phyloP scores from a whole-genome alignment of 2,113 vertebrate species.

The Nerophis ophidion region DNA sequence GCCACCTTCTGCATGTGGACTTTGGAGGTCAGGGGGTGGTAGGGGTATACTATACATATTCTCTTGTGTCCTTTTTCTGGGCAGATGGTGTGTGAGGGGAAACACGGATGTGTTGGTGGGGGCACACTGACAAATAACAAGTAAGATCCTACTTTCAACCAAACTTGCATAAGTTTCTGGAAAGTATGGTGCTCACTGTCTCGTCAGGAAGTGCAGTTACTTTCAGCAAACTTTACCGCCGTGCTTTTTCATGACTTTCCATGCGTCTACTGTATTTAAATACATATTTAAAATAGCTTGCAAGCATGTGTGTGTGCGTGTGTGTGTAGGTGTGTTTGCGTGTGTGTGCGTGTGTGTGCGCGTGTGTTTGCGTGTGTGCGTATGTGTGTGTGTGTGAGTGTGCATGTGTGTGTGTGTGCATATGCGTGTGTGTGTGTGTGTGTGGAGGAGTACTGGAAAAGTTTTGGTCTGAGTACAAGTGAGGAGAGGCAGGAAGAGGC shows the following conservation, averaged over 20 bases:
- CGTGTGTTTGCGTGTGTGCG: background rate
- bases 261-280: background rate
- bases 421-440: too few species aligned
- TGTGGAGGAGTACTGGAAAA: slow-evolving; percentile 42
- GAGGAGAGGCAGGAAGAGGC: slow-evolving; percentile 70
- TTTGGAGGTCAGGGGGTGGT: slow-evolving; percentile 26
- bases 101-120: slow-evolving; percentile 47
- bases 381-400: slow-evolving; percentile 12
- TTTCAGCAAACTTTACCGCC: slow-evolving; percentile 5
- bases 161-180: slow-evolving; percentile 43
- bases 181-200: slow-evolving; percentile 43
- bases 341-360: slow-evolving; percentile 7
- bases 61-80: slow-evolving; percentile 52
- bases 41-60: slow-evolving; percentile 20
- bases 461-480: slow-evolving; percentile 44
- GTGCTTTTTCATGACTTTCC: background rate
- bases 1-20: slow-evolving; percentile 44
- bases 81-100: slow-evolving; percentile 59
- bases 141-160: slow-evolving; percentile 48
- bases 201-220: slow-evolving; percentile 48
- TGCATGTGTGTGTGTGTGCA: background rate
- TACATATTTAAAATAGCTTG: background rate
- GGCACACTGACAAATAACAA: slow-evolving; percentile 35
- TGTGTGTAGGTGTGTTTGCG: slow-evolving; percentile 3
- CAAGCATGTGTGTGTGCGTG: background rate